Evolutionary conservation across 2,113 vertebrate species (phyloP), one percentile per base, ranked within the genome.

Genomic region (Lagopus leucura): DNA sequence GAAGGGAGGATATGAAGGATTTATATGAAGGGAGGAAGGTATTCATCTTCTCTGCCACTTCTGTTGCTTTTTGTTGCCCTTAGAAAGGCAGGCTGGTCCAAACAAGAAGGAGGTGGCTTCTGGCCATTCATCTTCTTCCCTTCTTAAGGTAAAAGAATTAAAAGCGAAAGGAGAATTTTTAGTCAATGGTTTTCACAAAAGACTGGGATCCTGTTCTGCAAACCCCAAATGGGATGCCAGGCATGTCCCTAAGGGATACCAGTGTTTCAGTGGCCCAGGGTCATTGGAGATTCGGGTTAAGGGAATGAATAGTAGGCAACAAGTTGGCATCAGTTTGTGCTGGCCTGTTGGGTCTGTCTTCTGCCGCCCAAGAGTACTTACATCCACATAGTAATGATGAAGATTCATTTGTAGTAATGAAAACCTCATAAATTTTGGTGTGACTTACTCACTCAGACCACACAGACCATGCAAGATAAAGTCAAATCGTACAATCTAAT

Each of bases 281-380:
- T 64, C 27, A 17, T 34, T 63, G 54, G 17, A 79, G 3, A 5
- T 80, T 69, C 20, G 32, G 47, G 25, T 38, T 63, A 65, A 66
- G 16, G 28, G 11, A 19, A 8, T 9, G 11, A 19, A 8, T 9
- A 18, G 13, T 19, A 52, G 20, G 7, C 45, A 13, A 21, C 57
- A 28, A 10, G 19, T 34, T 34, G 36, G 15, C 42, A 34, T 54
- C 2, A 50, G 5, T 2, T 3, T 11, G 10, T 2, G 0, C 1
- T n/a, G 14, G 20, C 12, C 38, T 60, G 9, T 10, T 75, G 38
- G 13, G 16, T 45, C 16, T 40, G 11, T 6, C 19, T 71, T 13
- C 57, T 75, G 66, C 21, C 64, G 34, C 21, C 38, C 17, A 47
- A 63, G 8, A 36, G 14, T 28, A 32, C n/a, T 20, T 19, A 21